Base-by-base conservation (phyloP, 2,113 vertebrate species). In the Neolamprologus sp. region DNA sequence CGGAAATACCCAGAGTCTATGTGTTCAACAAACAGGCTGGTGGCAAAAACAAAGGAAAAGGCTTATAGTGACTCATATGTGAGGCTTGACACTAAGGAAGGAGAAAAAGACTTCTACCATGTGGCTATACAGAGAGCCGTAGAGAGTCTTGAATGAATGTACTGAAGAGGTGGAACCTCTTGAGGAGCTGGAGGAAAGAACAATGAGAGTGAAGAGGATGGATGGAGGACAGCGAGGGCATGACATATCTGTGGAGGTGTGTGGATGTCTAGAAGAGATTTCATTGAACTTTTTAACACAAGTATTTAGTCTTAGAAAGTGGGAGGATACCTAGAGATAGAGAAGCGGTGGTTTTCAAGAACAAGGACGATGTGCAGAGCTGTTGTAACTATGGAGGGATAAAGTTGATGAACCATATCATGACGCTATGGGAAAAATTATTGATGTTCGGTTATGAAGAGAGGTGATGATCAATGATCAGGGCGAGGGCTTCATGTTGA, bases 41-140 rank as follows among this genome's bases (percentile, higher is more conserved):
- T n/a, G 60, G 30, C 6, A 3, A 65, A 65, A 37, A 37, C 17
- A 65, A 65, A 60, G 28, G 8, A 33, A 37, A 65, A 65, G 60
- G 4, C 17, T 65, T 65, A n/a, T n/a, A 37, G 17, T 65, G 30
- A 65, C 30, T 5, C 0, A 11, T 1, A 37, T 37, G 30, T 65
- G 60, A 65, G 2, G 30, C 1, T 65, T 7, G 60, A 65, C 30
- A n/a, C 60, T n/a, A 0, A 26, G 21, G 37, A 2, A 1, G n/a
- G 7, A 71, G 12, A 16, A 42, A 42, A 23, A 0, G 2, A 71
- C 65, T 71, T 71, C 19, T 71, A 42, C 13, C 3, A 26, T 9
- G 13, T 71, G 37, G 13, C 1, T 16, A 16, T 0, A 42, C 37
- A 73, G 65, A 68, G 54, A 60, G 5, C 1, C 26, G 0, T 17